Base-by-base conservation (phyloP, 1,140 invertebrate species). In the Drosophila oshimai region DNA sequence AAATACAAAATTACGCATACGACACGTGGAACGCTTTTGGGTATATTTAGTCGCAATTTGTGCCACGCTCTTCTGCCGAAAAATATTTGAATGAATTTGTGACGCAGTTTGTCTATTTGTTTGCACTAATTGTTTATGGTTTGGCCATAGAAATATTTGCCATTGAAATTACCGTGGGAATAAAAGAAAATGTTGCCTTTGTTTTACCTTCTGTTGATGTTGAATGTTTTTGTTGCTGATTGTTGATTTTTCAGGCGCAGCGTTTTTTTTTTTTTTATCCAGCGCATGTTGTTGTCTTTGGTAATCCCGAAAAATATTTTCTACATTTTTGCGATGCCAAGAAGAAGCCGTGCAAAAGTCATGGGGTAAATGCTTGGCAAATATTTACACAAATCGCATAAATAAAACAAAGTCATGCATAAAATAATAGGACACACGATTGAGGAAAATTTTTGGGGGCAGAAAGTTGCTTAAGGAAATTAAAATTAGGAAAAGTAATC, bases 61-160 rank as follows among this genome's bases (percentile, higher is more conserved):
- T 58, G 50, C 51, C 45, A 34, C 60, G 28, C 64, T 64, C 74
- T 79, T 58, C 33, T 29, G 24, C 33, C 46, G 17, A 17, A 57
- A 51, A 55, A 73, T 73, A 73, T 45, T 61, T 68, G 18, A 46
- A 58, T 68, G 18, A 46, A 58, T 55, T 36, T 69, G 34, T 41
- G 13, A 26, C 65, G 50, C 74, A 60, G 28, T 17, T 34, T 29
- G 37, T 57, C 57, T 76, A 74, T 80, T 80, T 81, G 77, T 86
- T 84, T 86, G 58, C 74, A 71, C 80, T 84, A 84, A 84, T 84
- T 84, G 79, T 84, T 84, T 84, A 84, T 86, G 76, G 79, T 86
- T 84, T 74, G 41, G 41, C 76, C 69, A 71, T 84, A 74, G 79
- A 84, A 84, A 84, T 84, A 84, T 84, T 84, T 84, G 65, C 37